A percentile compares a stretch with the other conserved stretches of the same genome.
phyloP scores from a whole-genome alignment of 1,140 invertebrate genomes.

The Nylanderia fulva region DNA sequence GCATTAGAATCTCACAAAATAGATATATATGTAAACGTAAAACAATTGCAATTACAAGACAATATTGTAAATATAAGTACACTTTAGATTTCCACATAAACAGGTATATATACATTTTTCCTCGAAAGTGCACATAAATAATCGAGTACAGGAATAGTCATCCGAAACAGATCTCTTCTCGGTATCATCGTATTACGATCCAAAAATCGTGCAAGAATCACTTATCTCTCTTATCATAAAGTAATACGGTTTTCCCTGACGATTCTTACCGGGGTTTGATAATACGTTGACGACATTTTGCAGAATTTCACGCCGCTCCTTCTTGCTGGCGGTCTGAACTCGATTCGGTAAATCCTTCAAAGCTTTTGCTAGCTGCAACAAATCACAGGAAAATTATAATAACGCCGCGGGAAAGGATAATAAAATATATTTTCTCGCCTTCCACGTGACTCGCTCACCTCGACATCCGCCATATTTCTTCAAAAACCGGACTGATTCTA shows the following conservation, averaged over 20 bases:
- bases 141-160: too few relatives aligned
- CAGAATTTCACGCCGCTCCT: conserved; percentile 90
- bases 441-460: conserved; percentile 84
- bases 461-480: conserved; percentile 84
- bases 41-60: neutral
- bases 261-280: conserved; percentile 89
- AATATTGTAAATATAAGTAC: conserved; percentile 16
- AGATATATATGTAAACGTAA: neutral
- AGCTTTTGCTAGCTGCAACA: conserved; percentile 89
- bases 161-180: neutral
- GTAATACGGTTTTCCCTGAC: conserved; percentile 62
- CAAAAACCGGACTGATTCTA: conserved; percentile 72
- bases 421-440: conserved; percentile 58
- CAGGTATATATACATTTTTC: neutral
- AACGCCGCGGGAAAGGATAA: conserved; percentile 15
- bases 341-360: conserved; percentile 93
- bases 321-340: conserved; percentile 91
- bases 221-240: conserved; percentile 30
- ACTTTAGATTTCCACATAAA: neutral
- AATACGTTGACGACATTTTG: conserved; percentile 91
- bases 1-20: neutral
- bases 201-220: neutral
- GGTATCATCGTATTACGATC: neutral
- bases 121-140: neutral
- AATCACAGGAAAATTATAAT: conserved; percentile 72